Evolutionary conservation across 2,888 invertebrate species (phyloP).

Genomic region (Trimorus sp.): DNA sequence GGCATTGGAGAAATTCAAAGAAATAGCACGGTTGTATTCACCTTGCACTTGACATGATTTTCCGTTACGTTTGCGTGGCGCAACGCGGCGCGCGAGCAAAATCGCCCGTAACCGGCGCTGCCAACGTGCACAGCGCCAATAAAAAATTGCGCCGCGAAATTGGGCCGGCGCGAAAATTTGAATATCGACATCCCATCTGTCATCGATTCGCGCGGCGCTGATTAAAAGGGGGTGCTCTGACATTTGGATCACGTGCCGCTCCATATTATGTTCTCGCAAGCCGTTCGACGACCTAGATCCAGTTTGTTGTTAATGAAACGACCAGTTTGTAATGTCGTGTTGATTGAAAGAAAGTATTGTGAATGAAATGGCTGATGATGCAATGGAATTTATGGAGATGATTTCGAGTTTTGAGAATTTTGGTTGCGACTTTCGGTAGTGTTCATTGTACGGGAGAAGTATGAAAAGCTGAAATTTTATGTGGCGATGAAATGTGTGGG

Average conservation of each 20-base stretch:
- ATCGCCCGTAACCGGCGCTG: not conserved
- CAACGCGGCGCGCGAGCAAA: slow-evolving; percentile 16
- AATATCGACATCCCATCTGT: slow-evolving; percentile 33
- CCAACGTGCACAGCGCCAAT: not conserved
- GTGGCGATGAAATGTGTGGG: too few relatives aligned
- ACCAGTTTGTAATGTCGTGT: too few relatives aligned
- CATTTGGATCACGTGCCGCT: slow-evolving; percentile 56
- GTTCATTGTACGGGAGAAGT: too few relatives aligned
- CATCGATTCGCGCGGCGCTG: slow-evolving; percentile 41
- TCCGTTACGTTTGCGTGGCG: slow-evolving; percentile 31
- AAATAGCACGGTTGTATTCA: slow-evolving; percentile 46
- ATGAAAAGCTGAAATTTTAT: too few relatives aligned
- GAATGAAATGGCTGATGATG: too few relatives aligned
- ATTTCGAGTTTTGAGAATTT: too few relatives aligned
- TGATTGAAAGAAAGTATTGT: too few relatives aligned
- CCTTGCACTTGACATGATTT: slow-evolving; percentile 58
- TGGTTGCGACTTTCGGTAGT: too few relatives aligned
- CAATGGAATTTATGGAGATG: too few relatives aligned
- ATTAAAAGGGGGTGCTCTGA: slow-evolving; percentile 55
- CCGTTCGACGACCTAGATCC: slow-evolving; percentile 20
- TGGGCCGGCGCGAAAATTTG: slow-evolving; percentile 17
- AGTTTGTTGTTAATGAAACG: too few relatives aligned
- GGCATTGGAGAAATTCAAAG: slow-evolving; percentile 43
- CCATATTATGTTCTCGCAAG: slow-evolving; percentile 51
- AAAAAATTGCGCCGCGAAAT: slow-evolving; percentile 24